Conservation (phyloP, 1,140 invertebrate species). For the Schlechtendalia chinensis region DNA sequence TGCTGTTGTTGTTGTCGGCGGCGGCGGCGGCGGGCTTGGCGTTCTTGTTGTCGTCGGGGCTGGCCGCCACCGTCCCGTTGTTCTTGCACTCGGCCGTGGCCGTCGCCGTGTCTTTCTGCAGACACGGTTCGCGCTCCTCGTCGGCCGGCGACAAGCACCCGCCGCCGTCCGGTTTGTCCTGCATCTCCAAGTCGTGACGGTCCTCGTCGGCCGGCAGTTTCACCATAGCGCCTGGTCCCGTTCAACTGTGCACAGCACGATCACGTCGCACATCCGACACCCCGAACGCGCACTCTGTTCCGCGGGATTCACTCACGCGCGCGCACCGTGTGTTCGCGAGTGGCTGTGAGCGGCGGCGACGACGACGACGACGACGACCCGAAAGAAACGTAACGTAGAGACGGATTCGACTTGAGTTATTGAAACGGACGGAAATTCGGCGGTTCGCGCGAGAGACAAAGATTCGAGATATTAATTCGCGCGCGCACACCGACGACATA, state of each 20-base stretch:
- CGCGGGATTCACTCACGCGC: too few relatives aligned
- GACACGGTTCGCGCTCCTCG: constrained; percentile 38
- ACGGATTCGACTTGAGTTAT: too few relatives aligned
- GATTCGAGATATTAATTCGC: too few relatives aligned
- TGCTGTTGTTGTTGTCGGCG: constrained; percentile 17
- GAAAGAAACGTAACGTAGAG: too few relatives aligned
- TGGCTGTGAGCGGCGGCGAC: background rate
- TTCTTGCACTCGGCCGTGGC: background rate
- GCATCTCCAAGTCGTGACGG: constrained; percentile 18
- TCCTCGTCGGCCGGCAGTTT: background rate
- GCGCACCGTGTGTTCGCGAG: too few relatives aligned
- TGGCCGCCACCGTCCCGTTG: background rate
- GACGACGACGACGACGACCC: background rate
- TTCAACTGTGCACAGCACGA: too few relatives aligned
- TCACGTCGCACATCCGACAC: background rate
- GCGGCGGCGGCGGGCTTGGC: background rate
- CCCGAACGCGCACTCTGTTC: background rate
- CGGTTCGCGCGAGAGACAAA: too few relatives aligned
- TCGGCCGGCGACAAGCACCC: constrained; percentile 20
- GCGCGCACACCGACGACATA: background rate
- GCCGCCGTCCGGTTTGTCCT: constrained; percentile 40
- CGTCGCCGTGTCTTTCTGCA: background rate
- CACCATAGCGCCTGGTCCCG: background rate
- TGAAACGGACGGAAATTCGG: too few relatives aligned
- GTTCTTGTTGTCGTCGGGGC: constrained; percentile 5